These are phyloP conservation scores for Silurus aristotelis DNA, from an alignment of 2,797 vertebrate species.

Conservation along the genomic window DNA sequence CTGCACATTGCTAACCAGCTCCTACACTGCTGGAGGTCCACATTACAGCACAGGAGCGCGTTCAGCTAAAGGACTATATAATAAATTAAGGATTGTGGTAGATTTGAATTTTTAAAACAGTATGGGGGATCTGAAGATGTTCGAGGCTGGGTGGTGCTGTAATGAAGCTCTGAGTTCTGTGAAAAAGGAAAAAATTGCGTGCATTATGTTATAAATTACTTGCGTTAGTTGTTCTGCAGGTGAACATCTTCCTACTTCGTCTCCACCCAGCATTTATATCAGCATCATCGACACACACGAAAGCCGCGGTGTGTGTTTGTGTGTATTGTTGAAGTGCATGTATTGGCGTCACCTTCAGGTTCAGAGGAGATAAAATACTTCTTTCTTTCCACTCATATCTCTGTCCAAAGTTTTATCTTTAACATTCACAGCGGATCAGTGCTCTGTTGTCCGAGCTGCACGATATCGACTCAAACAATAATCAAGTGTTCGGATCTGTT, in stretches of 20 bases:
- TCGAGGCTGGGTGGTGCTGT: too few species aligned
- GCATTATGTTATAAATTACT: too few species aligned
- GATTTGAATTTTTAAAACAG: too few species aligned
- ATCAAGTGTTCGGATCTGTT: conserved; percentile 18
- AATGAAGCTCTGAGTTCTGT: too few species aligned
- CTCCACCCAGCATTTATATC: not conserved
- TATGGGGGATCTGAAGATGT: too few species aligned
- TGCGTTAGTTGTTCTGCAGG: not conserved
- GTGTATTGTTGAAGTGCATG: not conserved
- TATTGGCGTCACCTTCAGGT: not conserved
- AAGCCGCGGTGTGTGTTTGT: not conserved
- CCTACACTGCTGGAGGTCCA: too few species aligned
- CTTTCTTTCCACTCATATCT: not conserved
- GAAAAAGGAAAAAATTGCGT: too few species aligned
- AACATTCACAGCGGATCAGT: not conserved
- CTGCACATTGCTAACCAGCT: too few species aligned
- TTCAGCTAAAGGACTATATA: too few species aligned
- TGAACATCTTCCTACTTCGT: not conserved
- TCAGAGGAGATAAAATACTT: not conserved
- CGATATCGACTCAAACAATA: not conserved
- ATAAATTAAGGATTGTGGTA: too few species aligned
- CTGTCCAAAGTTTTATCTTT: conserved; percentile 7
- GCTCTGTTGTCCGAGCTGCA: conserved; percentile 12
- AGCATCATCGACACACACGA: not conserved
- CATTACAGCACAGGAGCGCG: too few species aligned